Evolutionary conservation across 2,888 invertebrate genomes (phyloP).

Genomic region (Myopa testacea): DNA sequence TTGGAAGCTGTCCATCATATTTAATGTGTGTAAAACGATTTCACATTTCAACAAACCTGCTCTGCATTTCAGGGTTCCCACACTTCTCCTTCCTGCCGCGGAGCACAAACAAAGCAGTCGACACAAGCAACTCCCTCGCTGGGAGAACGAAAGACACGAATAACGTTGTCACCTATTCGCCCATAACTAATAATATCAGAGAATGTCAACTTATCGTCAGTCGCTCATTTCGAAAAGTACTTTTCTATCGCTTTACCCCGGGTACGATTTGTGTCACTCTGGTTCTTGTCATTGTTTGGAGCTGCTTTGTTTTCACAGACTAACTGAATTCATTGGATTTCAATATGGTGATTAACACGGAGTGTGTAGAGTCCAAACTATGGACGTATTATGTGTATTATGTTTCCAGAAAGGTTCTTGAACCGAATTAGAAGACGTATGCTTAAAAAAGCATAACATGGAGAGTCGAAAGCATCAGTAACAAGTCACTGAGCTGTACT

Average conservation of each 20-base stretch:
- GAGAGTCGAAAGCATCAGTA: too few relatives aligned
- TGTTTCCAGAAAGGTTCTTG: neutral
- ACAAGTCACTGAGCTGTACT: too few relatives aligned
- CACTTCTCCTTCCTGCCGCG: too few relatives aligned
- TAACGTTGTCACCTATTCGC: too few relatives aligned
- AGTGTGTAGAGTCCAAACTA: neutral
- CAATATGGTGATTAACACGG: conserved; percentile 22
- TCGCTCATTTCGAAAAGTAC: conserved; percentile 1
- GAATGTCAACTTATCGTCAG: conserved; percentile 12
- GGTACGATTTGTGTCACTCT: conserved; percentile 30
- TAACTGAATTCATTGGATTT: conserved; percentile 15
- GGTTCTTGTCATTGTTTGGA: conserved; percentile 6
- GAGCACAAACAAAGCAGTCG: too few relatives aligned
- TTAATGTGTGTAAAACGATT: too few relatives aligned
- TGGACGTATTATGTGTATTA: neutral
- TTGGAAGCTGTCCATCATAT: too few relatives aligned
- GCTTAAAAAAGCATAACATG: neutral
- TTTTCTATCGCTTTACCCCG: neutral
- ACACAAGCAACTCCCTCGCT: too few relatives aligned
- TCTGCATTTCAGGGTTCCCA: too few relatives aligned
- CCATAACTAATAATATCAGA: neutral
- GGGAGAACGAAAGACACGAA: too few relatives aligned
- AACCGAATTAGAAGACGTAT: neutral
- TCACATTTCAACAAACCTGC: too few relatives aligned
- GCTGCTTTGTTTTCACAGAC: conserved; percentile 11